Evolutionary conservation across 64 coral and sea anemone species (phyloP), one percentile per base, ranked within the genome.

Genomic region (Platygyra sinensis): DNA sequence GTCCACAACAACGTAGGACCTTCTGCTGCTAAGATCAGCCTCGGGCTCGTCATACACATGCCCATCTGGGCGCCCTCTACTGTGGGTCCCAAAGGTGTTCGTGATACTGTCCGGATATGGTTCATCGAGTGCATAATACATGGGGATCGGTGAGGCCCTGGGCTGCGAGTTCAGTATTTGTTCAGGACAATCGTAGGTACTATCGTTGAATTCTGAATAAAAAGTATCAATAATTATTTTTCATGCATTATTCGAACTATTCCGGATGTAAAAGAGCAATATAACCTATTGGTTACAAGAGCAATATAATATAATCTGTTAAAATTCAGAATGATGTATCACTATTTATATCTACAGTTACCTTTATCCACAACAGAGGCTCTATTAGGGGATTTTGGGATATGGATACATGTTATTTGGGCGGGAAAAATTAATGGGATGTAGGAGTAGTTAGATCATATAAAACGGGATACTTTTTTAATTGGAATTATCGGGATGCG

Each of bases 1-100:
- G 33, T 85, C 32, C 81, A 85, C 64, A 25, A 85, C 81, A 85
- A 85, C 36, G 24, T 71, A 85, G 19, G 63, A 11, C 10, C 62
- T 14, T 20, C 38, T 24, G 25, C 62, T 28, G 57, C 14, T 51
- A 51, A 85, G 63, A 31, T 85, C 81, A 3, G 17, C 63, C 25
- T 72, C 62, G 10, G 81, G 81, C 46, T 85, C 62, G 50, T 71
- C 62, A 51, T 85, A 85, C 42, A 85, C 62, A 30, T 69, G 62
- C 19, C 81, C 81, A n/a, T 85, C 81, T 51, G 81, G 81, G 17
- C 81, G 81, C 14, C 81, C 81, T 32, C 81, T 85, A 0, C 17
- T n/a, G n/a, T 18, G n/a, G 19, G 8, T 77, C 6, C 39, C 81
- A 60, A 85, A 85, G 0, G 81, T 85, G 62, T 65, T 69, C 2